Percentiles rank a stretch among this genome's conserved stretches.
Evolutionary conservation across 2,797 vertebrate species (phyloP).

Genomic region (Tenualosa thibaudeaui): DNA sequence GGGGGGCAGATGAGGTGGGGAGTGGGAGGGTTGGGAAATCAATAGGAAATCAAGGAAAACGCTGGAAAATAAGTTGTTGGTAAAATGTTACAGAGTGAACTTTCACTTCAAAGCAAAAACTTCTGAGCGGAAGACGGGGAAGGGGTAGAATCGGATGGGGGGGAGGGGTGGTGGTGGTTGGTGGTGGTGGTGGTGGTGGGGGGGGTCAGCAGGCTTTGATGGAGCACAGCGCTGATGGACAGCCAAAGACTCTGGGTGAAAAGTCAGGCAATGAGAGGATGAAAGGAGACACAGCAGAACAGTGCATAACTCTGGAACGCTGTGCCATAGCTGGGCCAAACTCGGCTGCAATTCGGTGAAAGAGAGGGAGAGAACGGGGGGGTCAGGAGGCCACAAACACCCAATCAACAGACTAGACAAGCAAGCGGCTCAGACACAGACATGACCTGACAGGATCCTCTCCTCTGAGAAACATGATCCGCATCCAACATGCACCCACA

Average conservation of each 20-base stretch:
- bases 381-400: neutral
- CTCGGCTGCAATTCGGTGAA: too few species aligned
- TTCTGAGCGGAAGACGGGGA: constrained; percentile 50
- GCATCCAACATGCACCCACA: neutral
- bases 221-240: constrained; percentile 12
- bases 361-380: too few species aligned
- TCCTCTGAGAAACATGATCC: neutral
- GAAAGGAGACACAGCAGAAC: neutral
- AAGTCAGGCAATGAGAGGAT: neutral
- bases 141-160: neutral
- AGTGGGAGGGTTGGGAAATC: constrained; percentile 63
- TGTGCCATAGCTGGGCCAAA: neutral
- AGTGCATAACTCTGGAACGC: neutral
- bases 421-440: neutral
- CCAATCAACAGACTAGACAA: neutral
- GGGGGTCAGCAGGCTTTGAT: neutral
- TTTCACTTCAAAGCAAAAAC: constrained; percentile 75
- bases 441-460: neutral
- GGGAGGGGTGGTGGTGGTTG: neutral
- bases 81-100: constrained; percentile 72
- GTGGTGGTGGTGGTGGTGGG: neutral
- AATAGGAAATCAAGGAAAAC: constrained; percentile 74
- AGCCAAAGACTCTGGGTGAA: neutral
- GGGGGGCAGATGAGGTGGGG: neutral
- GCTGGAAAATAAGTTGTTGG: constrained; percentile 71